Base-by-base conservation (phyloP, 2,888 invertebrate genomes). In the Cyrtodaria siliqua region DNA sequence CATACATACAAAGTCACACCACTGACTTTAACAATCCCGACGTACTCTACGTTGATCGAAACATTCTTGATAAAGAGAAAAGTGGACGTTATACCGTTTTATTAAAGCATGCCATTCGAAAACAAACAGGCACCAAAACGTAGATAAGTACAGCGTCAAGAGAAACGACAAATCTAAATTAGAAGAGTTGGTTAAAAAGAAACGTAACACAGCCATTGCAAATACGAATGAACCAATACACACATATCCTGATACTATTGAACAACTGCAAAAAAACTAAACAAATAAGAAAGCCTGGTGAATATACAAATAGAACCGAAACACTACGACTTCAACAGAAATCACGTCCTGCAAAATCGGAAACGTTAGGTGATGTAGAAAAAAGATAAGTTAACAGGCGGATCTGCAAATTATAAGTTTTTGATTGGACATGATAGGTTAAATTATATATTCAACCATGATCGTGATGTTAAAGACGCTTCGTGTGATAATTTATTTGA, bases 401-500 rank as follows among this genome's bases (percentile, higher is more conserved):
- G n/a, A n/a, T n/a, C n/a, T n/a, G n/a, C n/a, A n/a, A n/a, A n/a
- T n/a, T 44, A 44, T 44, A 20, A 44, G 4, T 44, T 44, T 44
- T 16, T 44, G 16, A 44, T 44, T 18, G 6, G 6, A 9, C 44
- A 16, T 9, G 16, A 6, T 16, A 16, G 16, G 9, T 16, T 44
- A 18, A 44, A 6, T 6, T 3, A 16, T 18, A 44, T 44, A 44
- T 44, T 44, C n/a, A 44, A 20, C 6, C 4, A 6, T 18, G 20
- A 20, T 6, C 16, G 53, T 27, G 24, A 23, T 18, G 24, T 38
- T 2, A 14, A 2, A 16, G n/a, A n/a, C 1, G 16, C 9, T 8
- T 52, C 38, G 24, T 63, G 63, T 18, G 12, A 53, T 9, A 18
- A 42, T 16, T 14, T 63, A n/a, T 53, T 63, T 24, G 53, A 63